These are phyloP conservation scores for Oikopleura vanhoeffeni DNA, from an alignment of 23 tunicate genomes.

Conservation along the genomic window DNA sequence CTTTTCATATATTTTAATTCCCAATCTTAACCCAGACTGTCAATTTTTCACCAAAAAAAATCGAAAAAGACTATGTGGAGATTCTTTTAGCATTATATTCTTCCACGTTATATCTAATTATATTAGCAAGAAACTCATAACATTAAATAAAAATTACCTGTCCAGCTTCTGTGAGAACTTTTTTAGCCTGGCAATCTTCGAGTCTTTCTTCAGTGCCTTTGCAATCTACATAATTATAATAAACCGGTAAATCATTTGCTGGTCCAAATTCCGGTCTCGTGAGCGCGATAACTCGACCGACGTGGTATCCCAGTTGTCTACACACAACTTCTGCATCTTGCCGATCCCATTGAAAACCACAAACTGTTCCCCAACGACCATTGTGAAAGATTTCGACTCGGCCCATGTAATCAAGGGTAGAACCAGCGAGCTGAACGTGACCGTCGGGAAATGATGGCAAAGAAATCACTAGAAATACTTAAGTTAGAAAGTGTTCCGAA, in stretches of 20 bases:
- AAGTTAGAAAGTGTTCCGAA: too few relatives aligned
- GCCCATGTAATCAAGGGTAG: constrained; percentile 53
- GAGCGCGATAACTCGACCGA: constrained; percentile 50
- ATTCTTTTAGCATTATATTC: too few relatives aligned
- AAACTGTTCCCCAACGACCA: constrained; percentile 41
- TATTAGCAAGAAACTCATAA: too few relatives aligned
- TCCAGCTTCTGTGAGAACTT: neutral
- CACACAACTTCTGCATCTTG: constrained; percentile 61
- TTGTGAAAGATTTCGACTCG: constrained; percentile 48
- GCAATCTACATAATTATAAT: neutral
- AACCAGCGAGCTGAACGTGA: constrained; percentile 30
- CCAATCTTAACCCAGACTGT: too few relatives aligned
- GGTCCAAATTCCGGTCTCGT: constrained; percentile 36
- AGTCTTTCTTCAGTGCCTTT: neutral
- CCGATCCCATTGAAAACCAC: constrained; percentile 58
- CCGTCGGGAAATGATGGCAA: constrained; percentile 8
- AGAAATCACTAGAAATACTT: too few relatives aligned
- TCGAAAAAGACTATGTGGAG: too few relatives aligned
- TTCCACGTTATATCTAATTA: too few relatives aligned
- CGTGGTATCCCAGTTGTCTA: constrained; percentile 47
- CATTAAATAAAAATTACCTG: neutral
- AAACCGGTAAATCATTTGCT: constrained; percentile 17
- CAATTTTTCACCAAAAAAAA: too few relatives aligned
- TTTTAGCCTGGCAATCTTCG: neutral
- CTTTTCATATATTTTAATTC: too few relatives aligned